Base-by-base conservation (phyloP, 2,888 invertebrate species). In the Trissolcus brochymenae region DNA sequence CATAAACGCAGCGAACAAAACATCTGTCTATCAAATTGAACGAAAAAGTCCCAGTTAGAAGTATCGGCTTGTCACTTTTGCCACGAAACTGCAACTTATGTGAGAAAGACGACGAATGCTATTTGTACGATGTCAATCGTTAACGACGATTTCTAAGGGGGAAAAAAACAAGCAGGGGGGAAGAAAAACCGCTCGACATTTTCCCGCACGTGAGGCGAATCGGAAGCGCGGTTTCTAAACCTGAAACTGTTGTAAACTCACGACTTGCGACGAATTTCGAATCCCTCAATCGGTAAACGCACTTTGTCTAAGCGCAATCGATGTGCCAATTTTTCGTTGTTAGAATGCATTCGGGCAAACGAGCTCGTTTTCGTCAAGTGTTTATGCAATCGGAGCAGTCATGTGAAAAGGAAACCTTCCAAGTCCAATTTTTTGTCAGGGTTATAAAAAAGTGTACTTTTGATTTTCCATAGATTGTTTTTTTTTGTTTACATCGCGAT, bases 121-220 rank as follows among this genome's bases (percentile, higher is more conserved):
- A 83, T 83, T 79, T 83, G 80, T 81, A 81, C 80, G 83, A 77
- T 66, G 82, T 79, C 79, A 80, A 81, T 80, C 76, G 80, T 81
- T 19, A 81, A 81, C 65, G 81, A 82, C 84, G 80, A 84, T 84
- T 84, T 84, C 80, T 79, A 81, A 76, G 79, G 80, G 35, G 35
- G 9, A 35, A 35, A 35, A 29, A 35, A 35, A 35, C 35, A 11
- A 46, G 46, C n/a, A 6, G 16, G 46, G 16, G 46, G 16, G 4
- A 46, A 17, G 19, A 80, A 79, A 81, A 83, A 82, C 82, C 66
- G 57, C 17, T 50, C 79, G 79, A 78, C 82, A 82, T 81, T 83
- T 82, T 71, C 71, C 71, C 79, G 82, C 81, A 80, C 84, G 84
- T 85, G 84, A 85, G 80, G 70, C 55, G 85, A 85, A 84, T 85